These are phyloP conservation scores for Furcifer pardalis DNA, from an alignment of 2,797 vertebrate species.

Conservation along the genomic window DNA sequence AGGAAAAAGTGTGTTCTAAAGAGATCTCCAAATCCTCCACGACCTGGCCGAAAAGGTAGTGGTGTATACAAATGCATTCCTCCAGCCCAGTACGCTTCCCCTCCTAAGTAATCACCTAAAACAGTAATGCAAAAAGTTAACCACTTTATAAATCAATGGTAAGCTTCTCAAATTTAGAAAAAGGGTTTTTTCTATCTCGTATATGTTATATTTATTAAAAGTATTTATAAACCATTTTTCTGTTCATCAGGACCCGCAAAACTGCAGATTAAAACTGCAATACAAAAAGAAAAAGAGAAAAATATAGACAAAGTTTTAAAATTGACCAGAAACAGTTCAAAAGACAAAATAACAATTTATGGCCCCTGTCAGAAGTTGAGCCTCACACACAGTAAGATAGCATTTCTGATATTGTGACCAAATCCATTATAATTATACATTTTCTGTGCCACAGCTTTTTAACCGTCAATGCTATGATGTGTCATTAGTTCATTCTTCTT, in stretches of 20 bases:
- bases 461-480: not conserved
- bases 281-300: too few species aligned
- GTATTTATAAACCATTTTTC: too few species aligned
- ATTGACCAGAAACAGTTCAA: too few species aligned
- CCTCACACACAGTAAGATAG: too few species aligned
- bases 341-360: too few species aligned
- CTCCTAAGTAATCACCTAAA: conserved; percentile 94
- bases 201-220: not conserved
- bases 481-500: not conserved
- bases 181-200: not conserved
- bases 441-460: too few species aligned
- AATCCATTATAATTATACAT: too few species aligned
- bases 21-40: conserved; percentile 92
- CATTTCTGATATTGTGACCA: too few species aligned
- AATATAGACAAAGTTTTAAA: too few species aligned
- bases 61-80: conserved; percentile 95
- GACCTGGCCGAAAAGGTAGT: conserved; percentile 92
- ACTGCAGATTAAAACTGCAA: too few species aligned
- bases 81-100: conserved; percentile 94
- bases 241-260: too few species aligned
- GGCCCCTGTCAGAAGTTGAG: too few species aligned
- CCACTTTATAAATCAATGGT: not conserved
- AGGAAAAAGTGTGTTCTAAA: conserved; percentile 98
- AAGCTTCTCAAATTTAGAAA: not conserved
- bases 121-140: not conserved